Evolutionary conservation across 2,797 vertebrate species (phyloP).

Genomic region (Sternarchorhynchus goeldii): DNA sequence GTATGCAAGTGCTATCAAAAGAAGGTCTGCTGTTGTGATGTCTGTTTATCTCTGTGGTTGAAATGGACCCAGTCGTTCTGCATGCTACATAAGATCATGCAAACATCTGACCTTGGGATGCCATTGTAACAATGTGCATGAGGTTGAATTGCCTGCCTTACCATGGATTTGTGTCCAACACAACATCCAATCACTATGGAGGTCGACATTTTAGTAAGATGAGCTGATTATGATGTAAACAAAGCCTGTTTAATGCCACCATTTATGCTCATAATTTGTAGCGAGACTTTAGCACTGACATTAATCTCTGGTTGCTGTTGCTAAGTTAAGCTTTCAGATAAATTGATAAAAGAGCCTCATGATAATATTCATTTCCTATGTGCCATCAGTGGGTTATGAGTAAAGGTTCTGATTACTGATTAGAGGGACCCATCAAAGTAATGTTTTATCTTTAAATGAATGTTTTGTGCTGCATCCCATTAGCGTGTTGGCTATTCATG

Average conservation of each 20-base stretch:
- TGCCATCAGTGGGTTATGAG: background rate
- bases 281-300: background rate
- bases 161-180: slow-evolving; percentile 9
- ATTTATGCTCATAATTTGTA: slow-evolving; percentile 5
- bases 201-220: slow-evolving; percentile 16
- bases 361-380: slow-evolving; percentile 15
- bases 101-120: slow-evolving; percentile 22
- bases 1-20: background rate
- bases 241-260: slow-evolving; percentile 3
- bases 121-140: slow-evolving; percentile 3
- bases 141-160: slow-evolving; percentile 23
- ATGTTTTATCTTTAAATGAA: slow-evolving; percentile 21
- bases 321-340: slow-evolving; percentile 12
- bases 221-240: slow-evolving; percentile 11
- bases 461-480: slow-evolving; percentile 6
- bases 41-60: slow-evolving; percentile 11
- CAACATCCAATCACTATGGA: background rate
- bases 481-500: background rate
- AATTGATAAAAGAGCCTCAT: slow-evolving; percentile 21
- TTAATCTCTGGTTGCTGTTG: background rate
- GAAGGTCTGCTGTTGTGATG: background rate
- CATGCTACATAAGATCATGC: slow-evolving; percentile 23
- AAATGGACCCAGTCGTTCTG: slow-evolving; percentile 20
- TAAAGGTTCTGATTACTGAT: slow-evolving; percentile 34
- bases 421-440: slow-evolving; percentile 15